These are phyloP conservation scores for Lysandra coridon DNA, from an alignment of 2,888 invertebrate species.

Conservation along the genomic window DNA sequence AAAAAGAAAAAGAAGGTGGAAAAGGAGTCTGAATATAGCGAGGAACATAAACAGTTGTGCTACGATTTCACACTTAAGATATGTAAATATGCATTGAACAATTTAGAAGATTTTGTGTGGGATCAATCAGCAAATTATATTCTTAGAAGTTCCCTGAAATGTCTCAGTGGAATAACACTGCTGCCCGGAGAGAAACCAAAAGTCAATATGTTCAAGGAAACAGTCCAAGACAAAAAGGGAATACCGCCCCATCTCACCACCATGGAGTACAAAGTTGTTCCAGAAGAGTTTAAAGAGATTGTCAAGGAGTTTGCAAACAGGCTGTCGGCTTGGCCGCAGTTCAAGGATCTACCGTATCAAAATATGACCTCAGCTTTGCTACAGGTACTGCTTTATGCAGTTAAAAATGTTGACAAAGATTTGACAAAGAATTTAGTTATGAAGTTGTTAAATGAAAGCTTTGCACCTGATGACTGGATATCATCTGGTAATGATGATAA, in stretches of 20 bases:
- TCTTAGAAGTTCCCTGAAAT: conserved; percentile 85
- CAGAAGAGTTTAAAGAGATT: conserved; percentile 81
- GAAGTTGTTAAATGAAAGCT: conserved; percentile 83
- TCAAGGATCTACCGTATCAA: conserved; percentile 84
- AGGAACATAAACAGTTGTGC: conserved; percentile 78
- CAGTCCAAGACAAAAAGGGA: conserved; percentile 53
- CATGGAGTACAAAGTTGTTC: conserved; percentile 72
- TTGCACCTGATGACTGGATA: conserved; percentile 72
- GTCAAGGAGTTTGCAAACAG: conserved; percentile 83
- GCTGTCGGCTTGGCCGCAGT: conserved; percentile 88
- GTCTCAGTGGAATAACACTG: conserved; percentile 83
- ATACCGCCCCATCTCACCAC: conserved; percentile 64
- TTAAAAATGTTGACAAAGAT: conserved; percentile 81
- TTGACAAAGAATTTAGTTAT: conserved; percentile 77
- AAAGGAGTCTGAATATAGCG: conserved; percentile 55
- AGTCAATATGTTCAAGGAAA: conserved; percentile 61
- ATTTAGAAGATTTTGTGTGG: conserved; percentile 91
- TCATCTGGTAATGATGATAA: conserved; percentile 52
- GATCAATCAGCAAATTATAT: conserved; percentile 89
- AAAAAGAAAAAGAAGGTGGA: conserved; percentile 57
- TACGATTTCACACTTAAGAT: conserved; percentile 84
- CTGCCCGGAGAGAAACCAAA: conserved; percentile 71
- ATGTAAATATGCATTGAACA: conserved; percentile 88
- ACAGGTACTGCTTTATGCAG: conserved; percentile 83
- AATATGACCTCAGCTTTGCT: conserved; percentile 86